Base-by-base conservation (phyloP, 2,113 vertebrate species). In the Ptilorrhoa leucosticta region DNA sequence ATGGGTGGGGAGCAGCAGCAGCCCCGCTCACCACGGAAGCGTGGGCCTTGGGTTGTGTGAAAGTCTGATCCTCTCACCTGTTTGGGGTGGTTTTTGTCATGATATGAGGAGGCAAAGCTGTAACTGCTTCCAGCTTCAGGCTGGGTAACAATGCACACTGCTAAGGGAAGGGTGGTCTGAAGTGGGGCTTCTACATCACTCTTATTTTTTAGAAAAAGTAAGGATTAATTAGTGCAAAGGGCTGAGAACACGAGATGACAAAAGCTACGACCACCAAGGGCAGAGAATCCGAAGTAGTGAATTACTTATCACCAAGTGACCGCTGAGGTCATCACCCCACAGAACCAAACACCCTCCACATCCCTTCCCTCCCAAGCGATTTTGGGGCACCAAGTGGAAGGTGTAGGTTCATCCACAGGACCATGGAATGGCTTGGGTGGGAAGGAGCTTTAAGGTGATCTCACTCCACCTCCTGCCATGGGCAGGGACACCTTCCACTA, bases 241-340 rank as follows among this genome's bases (percentile, higher is more conserved):
- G 28, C 30, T 33, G 21, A 81, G 19, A 81, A 73, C 0, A 2
- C 1, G 14, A 31, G 56, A 27, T 28, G 51, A 24, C 69, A 63
- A 80, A 5, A 79, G 33, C 30, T 35, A 31, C 0, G 0, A 39
- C 33, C 9, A 3, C 21, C 21, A 44, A n/a, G 30, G 8, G 7
- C 42, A 40, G 21, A 48, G 56, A 70, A 63, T 73, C 10, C 1
- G 2, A 42, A 70, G 30, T 2, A 31, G 16, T 26, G 8, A 80
- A 14, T 54, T 16, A 48, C 7, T 37, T 33, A 39, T 3, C 3
- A 3, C 6, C 27, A n/a, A n/a, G 19, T 58, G 39, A n/a, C 30
- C 75, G 24, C 39, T 4, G 30, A 11, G 10, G 54, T 2, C 21
- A 31, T 18, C 56, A 37, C 3, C 45, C 69, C 65, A 33, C 30